Percentiles rank a stretch among this genome's conserved stretches.
Evolutionary conservation across 1,140 invertebrate genomes (phyloP).

Genomic region (Thaumatotibia leucotreta): DNA sequence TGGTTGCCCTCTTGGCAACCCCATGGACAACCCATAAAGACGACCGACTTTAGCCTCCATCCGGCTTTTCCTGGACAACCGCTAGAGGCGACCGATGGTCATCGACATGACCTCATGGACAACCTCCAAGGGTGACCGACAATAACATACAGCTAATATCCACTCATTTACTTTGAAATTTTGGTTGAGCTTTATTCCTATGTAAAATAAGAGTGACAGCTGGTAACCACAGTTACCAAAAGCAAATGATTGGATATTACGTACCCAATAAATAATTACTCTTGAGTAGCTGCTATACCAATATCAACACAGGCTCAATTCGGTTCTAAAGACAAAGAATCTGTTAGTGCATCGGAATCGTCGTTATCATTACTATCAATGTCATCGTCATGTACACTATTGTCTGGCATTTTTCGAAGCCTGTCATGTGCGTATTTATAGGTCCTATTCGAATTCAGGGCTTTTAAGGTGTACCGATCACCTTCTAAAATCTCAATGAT

Average conservation of each 20-base stretch:
- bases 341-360: neutral
- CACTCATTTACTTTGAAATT: too few relatives aligned
- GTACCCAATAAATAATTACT: too few relatives aligned
- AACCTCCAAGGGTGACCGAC: neutral
- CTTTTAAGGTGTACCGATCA: neutral
- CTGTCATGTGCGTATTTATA: conserved; percentile 14
- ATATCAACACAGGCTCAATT: too few relatives aligned
- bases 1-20: neutral
- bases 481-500: neutral
- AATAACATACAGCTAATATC: neutral
- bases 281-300: too few relatives aligned
- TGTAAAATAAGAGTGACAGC: too few relatives aligned
- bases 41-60: neutral
- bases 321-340: neutral
- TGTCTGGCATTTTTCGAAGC: neutral
- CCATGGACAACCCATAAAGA: neutral
- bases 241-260: too few relatives aligned
- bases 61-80: neutral
- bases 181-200: too few relatives aligned
- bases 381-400: neutral
- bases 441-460: neutral
- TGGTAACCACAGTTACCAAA: neutral
- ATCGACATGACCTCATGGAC: neutral
- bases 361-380: neutral
- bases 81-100: neutral